Evolutionary conservation across 1,140 invertebrate species (phyloP).

Genomic region (Habropoda laboriosa): DNA sequence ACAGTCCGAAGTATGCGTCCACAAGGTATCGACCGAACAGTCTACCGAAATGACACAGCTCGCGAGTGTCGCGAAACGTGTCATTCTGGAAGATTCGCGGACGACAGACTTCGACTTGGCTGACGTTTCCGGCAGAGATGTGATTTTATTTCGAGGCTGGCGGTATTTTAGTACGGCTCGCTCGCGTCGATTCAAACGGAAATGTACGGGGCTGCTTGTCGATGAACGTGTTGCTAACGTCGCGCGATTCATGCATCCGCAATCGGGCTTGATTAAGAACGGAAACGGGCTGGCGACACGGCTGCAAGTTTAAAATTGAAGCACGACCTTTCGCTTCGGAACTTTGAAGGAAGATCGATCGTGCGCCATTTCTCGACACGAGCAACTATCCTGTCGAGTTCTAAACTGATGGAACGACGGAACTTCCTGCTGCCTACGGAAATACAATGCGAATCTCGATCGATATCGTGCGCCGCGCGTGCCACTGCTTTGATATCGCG

Average conservation of each 20-base stretch:
- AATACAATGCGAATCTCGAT: neutral
- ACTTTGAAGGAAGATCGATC: neutral
- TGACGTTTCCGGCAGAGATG: neutral
- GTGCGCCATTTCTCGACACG: neutral
- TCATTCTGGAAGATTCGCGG: neutral
- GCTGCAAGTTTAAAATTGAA: neutral
- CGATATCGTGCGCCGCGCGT: neutral
- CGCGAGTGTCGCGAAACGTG: neutral
- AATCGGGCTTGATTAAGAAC: neutral
- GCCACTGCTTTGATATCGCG: neutral
- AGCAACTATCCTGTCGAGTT: neutral
- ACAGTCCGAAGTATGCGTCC: neutral
- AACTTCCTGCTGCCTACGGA: neutral
- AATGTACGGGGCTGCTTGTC: neutral
- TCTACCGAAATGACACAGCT: neutral
- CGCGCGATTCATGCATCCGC: conserved; percentile 16
- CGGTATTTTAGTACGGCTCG: neutral
- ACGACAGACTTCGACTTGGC: neutral
- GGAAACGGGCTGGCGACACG: neutral
- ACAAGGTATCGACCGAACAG: neutral
- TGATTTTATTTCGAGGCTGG: neutral
- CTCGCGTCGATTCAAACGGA: neutral
- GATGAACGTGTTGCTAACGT: neutral
- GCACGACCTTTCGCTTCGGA: neutral
- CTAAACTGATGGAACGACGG: neutral